phyloP scores from a whole-genome alignment of 2,888 invertebrate species.

The Hirtodrosophila confusa region DNA sequence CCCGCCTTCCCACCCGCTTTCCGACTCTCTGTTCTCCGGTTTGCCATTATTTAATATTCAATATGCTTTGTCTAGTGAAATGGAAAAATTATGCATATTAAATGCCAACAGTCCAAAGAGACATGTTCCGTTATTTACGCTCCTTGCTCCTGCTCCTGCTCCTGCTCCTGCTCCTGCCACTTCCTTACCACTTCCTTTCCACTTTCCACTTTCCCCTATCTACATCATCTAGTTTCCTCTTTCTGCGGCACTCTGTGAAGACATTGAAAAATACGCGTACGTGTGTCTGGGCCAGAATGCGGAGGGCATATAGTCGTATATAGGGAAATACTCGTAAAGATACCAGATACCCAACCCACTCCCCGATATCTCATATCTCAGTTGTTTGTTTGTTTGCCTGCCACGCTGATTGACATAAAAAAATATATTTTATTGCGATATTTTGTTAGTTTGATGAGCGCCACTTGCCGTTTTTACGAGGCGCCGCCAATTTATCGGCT shows the following conservation, averaged over 20 bases:
- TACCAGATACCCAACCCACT: conserved; percentile 1
- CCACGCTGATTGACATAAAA: conserved; percentile 74
- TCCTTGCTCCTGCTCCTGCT: conserved; percentile 8
- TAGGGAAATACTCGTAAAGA: conserved; percentile 10
- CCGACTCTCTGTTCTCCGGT: conserved; percentile 10
- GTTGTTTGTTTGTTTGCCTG: conserved; percentile 53
- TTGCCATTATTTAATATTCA: conserved; percentile 77
- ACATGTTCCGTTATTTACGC: conserved; percentile 52
- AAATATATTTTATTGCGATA: conserved; percentile 64
- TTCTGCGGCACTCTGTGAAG: conserved; percentile 2
- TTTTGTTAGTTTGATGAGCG: conserved; percentile 73
- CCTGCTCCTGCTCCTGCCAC: conserved; percentile 16
- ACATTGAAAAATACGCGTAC: conserved; percentile 53
- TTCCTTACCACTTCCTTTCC: not conserved
- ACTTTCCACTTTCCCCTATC: not conserved
- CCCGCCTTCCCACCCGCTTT: not conserved
- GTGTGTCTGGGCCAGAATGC: conserved; percentile 19
- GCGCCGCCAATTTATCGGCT: conserved; percentile 66
- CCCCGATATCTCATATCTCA: conserved; percentile 22
- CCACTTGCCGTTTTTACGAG: conserved; percentile 57
- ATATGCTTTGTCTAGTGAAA: conserved; percentile 75
- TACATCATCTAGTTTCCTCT: too few relatives aligned
- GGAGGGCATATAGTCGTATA: not conserved
- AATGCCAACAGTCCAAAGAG: conserved; percentile 56
- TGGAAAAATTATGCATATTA: conserved; percentile 80